Evolutionary conservation across 1,140 invertebrate species (phyloP), one percentile per base, ranked within the genome.

Genomic region (Coptotermes formosanus): DNA sequence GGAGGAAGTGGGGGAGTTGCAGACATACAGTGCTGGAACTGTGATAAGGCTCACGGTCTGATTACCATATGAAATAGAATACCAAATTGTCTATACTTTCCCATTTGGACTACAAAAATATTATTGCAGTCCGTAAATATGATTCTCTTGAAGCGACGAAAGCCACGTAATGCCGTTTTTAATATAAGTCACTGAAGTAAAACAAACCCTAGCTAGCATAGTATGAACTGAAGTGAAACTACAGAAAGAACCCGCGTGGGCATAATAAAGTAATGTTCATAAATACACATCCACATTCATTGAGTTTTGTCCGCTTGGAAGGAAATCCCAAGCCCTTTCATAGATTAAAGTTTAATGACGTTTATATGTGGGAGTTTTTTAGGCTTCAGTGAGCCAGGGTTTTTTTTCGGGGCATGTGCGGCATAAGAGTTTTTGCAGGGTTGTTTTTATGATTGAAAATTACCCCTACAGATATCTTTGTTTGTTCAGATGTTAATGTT

Each of bases 401-500:
- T 75, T 75, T 75, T 75, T 75, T 75, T 75, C n/a, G 25, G 25
- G 52, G 52, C 3, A 55, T 55, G 52, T 16, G 19, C 3, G 52
- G 19, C 14, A 16, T 75, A 30, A 30, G 64, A 75, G 64, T n/a
- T 75, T 75, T 75, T 75, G 4, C 25, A 75, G 59, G 64, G 25
- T 8, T 75, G 6, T 75, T 75, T 75, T 75, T 75, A 75, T 75
- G 64, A 75, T 75, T 75, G 64, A 75, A 75, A 75, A 75, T 75
- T 75, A 75, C 64, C 64, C 64, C 25, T 75, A n/a, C 64, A 75
- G 64, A 75, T 75, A 75, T 75, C 64, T 75, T 30, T 75, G 64
- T 75, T 75, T 75, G 64, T 75, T 75, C 64, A 75, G 64, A 75
- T 75, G 64, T 75, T 75, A 75, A 75, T 75, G 64, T 75, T 75